Percentiles rank a stretch among this genome's conserved stretches.
phyloP scores from a whole-genome alignment of 2,113 vertebrate species.

The Girardinichthys multiradiatus region DNA sequence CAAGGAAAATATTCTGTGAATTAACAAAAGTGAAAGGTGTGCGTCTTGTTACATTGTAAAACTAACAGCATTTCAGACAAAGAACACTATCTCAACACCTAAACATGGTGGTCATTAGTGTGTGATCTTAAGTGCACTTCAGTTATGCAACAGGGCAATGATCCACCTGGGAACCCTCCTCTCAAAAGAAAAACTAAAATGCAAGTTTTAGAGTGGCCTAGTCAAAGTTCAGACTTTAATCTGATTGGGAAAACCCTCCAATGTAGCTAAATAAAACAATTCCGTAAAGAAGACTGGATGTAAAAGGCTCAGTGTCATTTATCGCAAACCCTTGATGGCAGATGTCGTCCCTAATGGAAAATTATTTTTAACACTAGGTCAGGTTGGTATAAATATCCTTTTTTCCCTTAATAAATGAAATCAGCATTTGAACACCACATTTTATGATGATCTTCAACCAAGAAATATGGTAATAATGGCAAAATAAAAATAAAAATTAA shows the following conservation, averaged over 20 bases:
- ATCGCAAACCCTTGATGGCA: neutral
- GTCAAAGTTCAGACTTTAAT: neutral
- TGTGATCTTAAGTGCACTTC: too few relatives aligned
- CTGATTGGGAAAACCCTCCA: neutral
- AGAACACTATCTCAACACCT: neutral
- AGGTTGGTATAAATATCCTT: too few relatives aligned
- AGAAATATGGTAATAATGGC: neutral
- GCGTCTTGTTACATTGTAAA: neutral
- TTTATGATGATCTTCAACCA: neutral
- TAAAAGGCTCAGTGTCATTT: neutral
- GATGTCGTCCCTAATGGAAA: too few relatives aligned
- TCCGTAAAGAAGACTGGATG: neutral
- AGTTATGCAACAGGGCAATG: too few relatives aligned
- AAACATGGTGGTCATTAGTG: neutral
- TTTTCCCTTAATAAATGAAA: neutral
- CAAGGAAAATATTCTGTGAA: neutral
- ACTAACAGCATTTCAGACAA: neutral
- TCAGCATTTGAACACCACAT: neutral
- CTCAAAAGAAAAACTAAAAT: neutral
- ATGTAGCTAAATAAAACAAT: neutral
- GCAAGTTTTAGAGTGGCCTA: neutral
- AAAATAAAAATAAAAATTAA: neutral
- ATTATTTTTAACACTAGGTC: too few relatives aligned
- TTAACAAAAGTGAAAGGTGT: neutral
- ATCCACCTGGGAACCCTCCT: neutral